A percentile compares a stretch with the other conserved stretches of the same genome.
Evolutionary conservation across 2,113 vertebrate species (phyloP).

Genomic region (Caracal caracal): DNA sequence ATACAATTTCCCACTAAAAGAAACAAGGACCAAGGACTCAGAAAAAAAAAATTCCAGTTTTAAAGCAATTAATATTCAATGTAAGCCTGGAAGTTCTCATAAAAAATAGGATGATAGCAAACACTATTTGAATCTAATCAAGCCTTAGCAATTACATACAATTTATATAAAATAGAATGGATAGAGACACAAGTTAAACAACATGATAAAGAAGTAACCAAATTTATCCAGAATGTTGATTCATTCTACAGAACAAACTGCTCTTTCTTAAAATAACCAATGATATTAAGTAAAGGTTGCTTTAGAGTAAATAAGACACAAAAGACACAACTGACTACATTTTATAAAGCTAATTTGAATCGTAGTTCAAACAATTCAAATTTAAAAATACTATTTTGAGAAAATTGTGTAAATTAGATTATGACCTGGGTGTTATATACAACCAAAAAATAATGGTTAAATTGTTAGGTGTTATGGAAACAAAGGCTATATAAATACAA

Average conservation of each 20-base stretch:
- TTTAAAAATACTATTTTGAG: background rate
- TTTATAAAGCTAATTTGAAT: background rate
- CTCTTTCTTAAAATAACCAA: background rate
- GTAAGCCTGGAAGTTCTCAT: background rate
- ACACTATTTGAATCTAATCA: background rate
- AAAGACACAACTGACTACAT: background rate
- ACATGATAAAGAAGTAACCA: background rate
- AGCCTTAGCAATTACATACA: background rate
- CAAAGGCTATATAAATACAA: background rate
- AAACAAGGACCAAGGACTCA: background rate
- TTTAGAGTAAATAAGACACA: background rate
- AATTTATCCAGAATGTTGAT: background rate
- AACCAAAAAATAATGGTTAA: background rate
- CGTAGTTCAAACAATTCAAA: background rate
- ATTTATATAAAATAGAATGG: background rate
- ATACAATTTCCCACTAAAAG: background rate
- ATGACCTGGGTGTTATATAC: background rate
- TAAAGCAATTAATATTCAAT: background rate
- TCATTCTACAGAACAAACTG: background rate
- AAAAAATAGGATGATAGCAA: background rate
- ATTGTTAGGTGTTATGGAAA: background rate
- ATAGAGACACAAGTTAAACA: background rate
- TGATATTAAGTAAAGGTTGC: background rate
- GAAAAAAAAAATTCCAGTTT: background rate
- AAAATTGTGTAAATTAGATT: background rate